Percentiles rank a stretch among this genome's conserved stretches.
Evolutionary conservation across 2,888 invertebrate species (phyloP).

Genomic region (Helicoverpa assulta): DNA sequence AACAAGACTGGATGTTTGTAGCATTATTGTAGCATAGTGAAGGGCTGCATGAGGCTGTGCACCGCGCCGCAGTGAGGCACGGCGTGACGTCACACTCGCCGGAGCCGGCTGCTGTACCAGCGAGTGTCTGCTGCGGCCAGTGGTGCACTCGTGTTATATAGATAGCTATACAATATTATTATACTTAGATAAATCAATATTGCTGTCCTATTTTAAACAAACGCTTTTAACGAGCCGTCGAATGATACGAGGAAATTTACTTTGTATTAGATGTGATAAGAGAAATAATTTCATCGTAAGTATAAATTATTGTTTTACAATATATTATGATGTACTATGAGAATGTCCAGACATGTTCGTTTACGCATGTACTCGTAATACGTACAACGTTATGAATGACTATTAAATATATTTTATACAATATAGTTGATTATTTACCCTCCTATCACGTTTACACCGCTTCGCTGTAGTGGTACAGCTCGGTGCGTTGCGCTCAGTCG

Average conservation of each 20-base stretch:
- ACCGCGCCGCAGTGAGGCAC: not conserved
- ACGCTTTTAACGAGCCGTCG: slow-evolving; percentile 54
- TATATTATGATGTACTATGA: slow-evolving; percentile 24
- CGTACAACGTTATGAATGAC: slow-evolving; percentile 48
- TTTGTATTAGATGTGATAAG: slow-evolving; percentile 56
- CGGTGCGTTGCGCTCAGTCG: slow-evolving; percentile 4
- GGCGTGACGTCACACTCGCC: slow-evolving; percentile 9
- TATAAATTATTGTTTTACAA: slow-evolving; percentile 58
- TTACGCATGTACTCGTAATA: slow-evolving; percentile 41
- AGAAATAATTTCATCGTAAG: slow-evolving; percentile 48
- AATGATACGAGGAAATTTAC: slow-evolving; percentile 60
- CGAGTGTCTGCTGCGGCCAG: slow-evolving; percentile 1
- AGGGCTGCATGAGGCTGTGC: slow-evolving; percentile 39
- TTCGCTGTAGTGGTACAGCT: no score
- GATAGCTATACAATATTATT: slow-evolving; percentile 28
- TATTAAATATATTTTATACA: slow-evolving; percentile 66
- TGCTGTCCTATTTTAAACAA: slow-evolving; percentile 46
- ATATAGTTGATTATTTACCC: slow-evolving; percentile 5
- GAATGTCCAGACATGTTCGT: slow-evolving; percentile 31
- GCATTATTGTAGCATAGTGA: slow-evolving; percentile 10
- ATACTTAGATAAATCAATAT: slow-evolving; percentile 50
- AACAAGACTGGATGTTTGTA: slow-evolving; percentile 51
- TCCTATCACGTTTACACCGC: not conserved
- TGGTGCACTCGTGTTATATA: slow-evolving; percentile 18
- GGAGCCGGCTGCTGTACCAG: not conserved